Conservation (phyloP, 2,113 vertebrate species). For the Sinocyclocheilus maitianheensis region DNA sequence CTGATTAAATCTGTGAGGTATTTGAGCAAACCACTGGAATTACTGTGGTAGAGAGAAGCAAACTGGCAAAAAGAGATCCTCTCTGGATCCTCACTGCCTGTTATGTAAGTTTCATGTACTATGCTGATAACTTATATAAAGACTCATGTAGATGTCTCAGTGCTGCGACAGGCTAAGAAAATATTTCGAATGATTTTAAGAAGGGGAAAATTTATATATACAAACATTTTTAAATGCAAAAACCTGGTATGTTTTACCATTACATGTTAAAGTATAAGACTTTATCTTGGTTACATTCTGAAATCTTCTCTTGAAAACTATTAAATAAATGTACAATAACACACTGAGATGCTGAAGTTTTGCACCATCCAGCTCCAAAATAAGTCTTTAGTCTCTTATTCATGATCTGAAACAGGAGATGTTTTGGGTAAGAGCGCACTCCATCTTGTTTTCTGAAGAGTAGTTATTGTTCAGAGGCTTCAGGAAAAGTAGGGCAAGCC, state of each 20-base stretch:
- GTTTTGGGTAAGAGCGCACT: neutral
- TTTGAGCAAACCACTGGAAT: neutral
- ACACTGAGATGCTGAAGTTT: neutral
- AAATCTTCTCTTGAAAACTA: no score
- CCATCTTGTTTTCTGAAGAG: constrained; percentile 23
- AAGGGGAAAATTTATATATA: neutral
- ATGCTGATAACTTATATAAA: constrained; percentile 39
- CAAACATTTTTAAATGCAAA: neutral
- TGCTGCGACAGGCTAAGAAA: neutral
- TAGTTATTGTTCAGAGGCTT: constrained; percentile 29
- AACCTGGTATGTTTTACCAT: neutral
- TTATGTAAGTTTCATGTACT: constrained; percentile 37
- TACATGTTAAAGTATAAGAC: neutral
- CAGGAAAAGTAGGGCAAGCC: constrained; percentile 43
- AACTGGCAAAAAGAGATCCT: neutral
- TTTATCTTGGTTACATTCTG: neutral
- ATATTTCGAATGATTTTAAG: neutral
- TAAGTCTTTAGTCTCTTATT: neutral
- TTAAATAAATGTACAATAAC: neutral
- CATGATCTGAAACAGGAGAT: neutral
- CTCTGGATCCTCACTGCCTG: neutral
- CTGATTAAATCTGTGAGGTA: neutral
- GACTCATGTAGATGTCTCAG: neutral
- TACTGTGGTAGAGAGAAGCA: neutral
- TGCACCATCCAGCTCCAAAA: neutral